These are phyloP conservation scores for Drosophila chauvacae DNA, from an alignment of 1,140 invertebrate species.

Conservation along the genomic window DNA sequence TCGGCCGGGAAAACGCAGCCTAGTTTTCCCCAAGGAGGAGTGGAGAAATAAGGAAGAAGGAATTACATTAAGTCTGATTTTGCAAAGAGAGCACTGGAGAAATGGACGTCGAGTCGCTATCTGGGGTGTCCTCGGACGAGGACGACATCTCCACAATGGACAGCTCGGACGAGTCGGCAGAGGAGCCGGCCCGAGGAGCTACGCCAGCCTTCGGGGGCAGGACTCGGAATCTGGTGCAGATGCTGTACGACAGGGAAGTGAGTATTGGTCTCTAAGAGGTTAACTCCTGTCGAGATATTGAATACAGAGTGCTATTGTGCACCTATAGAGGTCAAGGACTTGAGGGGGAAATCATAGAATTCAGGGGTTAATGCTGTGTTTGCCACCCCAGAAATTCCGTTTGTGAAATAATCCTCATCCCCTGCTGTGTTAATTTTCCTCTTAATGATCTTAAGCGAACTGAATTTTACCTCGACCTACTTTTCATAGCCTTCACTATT, in stretches of 20 bases:
- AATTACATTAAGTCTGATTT: constrained; percentile 67
- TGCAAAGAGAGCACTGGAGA: constrained; percentile 33
- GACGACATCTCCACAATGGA: constrained; percentile 73
- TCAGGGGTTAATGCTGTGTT: neutral
- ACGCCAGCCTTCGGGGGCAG: constrained; percentile 35
- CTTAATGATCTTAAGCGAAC: neutral
- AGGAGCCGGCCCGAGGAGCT: constrained; percentile 44
- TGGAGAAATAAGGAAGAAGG: constrained; percentile 12
- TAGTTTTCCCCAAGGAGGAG: constrained; percentile 10
- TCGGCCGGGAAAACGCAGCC: constrained; percentile 16
- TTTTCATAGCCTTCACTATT: no score
- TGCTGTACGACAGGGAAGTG: constrained; percentile 77
- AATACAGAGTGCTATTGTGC: neutral
- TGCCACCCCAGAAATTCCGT: neutral
- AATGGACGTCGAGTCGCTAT: constrained; percentile 75
- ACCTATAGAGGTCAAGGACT: neutral
- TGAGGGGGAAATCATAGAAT: neutral
- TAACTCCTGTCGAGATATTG: neutral
- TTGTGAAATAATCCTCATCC: neutral
- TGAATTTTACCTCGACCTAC: neutral
- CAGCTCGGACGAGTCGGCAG: constrained; percentile 71
- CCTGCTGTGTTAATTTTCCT: neutral
- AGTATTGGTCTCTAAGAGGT: neutral
- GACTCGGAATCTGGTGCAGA: constrained; percentile 66
- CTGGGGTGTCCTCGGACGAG: constrained; percentile 76